Conservation (phyloP, 2,888 invertebrate genomes). For the Perdita meconis region DNA sequence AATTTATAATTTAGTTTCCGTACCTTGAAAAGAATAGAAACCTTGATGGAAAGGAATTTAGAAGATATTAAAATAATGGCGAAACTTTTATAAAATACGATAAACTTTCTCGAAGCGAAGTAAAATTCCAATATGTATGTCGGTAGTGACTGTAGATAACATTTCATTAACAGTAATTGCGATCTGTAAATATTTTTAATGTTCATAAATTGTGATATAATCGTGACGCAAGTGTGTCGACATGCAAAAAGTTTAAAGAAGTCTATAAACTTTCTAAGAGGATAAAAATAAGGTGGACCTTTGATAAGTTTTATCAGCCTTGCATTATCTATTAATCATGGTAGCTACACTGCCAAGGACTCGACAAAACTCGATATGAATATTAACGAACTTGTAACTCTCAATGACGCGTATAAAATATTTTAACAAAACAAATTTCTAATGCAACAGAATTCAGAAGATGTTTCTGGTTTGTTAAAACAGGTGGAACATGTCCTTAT, state of each 20-base stretch:
- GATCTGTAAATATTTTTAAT: neutral
- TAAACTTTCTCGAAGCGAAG: neutral
- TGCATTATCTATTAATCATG: neutral
- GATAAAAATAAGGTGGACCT: conserved; percentile 22
- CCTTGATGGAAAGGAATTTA: neutral
- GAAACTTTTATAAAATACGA: too few relatives aligned
- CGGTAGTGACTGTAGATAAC: neutral
- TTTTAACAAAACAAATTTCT: neutral
- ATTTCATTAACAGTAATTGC: conserved; percentile 1
- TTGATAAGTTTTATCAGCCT: neutral
- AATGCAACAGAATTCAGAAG: neutral
- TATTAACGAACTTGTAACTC: too few relatives aligned
- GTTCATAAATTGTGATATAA: conserved; percentile 26
- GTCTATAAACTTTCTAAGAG: conserved; percentile 1
- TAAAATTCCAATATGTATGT: neutral
- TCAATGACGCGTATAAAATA: neutral
- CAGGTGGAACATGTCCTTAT: too few relatives aligned
- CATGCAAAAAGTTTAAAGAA: conserved; percentile 31
- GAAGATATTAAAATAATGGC: too few relatives aligned
- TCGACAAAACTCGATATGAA: too few relatives aligned
- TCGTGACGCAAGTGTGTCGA: conserved; percentile 11
- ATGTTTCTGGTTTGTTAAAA: too few relatives aligned
- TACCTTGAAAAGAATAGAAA: too few relatives aligned
- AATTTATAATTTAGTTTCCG: too few relatives aligned
- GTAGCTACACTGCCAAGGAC: neutral